Base-by-base conservation (phyloP, 2,113 vertebrate genomes). In the Gymnarchus niloticus region DNA sequence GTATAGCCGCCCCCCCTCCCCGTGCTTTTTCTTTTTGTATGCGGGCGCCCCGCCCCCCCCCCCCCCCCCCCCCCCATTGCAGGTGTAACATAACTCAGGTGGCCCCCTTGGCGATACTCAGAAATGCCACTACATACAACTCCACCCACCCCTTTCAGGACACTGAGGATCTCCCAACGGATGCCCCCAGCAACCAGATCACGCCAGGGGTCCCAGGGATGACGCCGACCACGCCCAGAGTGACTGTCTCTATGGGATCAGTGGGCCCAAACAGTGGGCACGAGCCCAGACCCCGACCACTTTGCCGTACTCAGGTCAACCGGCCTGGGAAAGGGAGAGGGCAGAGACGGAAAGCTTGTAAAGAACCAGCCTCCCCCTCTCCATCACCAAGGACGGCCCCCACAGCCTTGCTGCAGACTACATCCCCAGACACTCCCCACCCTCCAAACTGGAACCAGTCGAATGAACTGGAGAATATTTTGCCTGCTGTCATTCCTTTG, bases 31-130 rank as follows among this genome's bases (percentile, higher is more conserved):
- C 87, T 51, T 89, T 84, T 88, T n/a, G n/a, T n/a, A n/a, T n/a
- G n/a, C n/a, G n/a, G n/a, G n/a, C n/a, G n/a, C n/a, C n/a, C n/a
- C n/a, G n/a, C n/a, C n/a, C n/a, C n/a, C n/a, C n/a, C n/a, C n/a
- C n/a, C n/a, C 83, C 8, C 83, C 14, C 56, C 51, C 5, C 56
- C 46, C 54, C 14, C n/a, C 85, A 46, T 86, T n/a, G 44, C 88
- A 95, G 93, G 92, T 95, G 94, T 86, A 92, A 92, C 86, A 87
- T 87, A 54, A 87, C 80, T 56, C 82, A 92, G 57, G 87, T 93
- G 91, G 73, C 88, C n/a, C 76, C 87, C 9, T 92, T 92, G 5
- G 94, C 94, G 6, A 88, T 88, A 23, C 85, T 95, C 17, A 90
- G 90, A 17, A 84, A 92, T 0, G 87, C 92, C 19, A 87, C 81